Conservation (phyloP, 2,888 invertebrate genomes). For the Meiosimyza decipiens region DNA sequence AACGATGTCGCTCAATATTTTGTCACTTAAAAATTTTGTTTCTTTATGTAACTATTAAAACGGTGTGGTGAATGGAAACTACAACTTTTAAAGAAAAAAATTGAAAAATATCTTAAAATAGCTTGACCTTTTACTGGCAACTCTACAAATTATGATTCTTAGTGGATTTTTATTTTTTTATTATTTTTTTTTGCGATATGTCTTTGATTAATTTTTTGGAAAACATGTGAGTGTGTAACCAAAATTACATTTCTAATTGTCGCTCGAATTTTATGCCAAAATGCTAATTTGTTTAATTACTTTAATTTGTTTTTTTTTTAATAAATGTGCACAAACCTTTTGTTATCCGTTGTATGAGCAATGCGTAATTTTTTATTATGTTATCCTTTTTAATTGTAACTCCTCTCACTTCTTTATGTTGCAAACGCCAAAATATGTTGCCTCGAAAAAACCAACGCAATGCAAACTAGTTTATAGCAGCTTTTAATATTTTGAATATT, state of each 20-base stretch:
- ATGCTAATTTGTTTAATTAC: neutral
- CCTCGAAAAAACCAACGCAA: neutral
- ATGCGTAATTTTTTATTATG: neutral
- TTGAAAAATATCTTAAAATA: too few relatives aligned
- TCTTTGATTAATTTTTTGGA: too few relatives aligned
- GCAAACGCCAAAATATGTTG: neutral
- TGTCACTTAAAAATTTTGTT: neutral
- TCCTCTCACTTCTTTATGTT: neutral
- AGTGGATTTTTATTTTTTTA: too few relatives aligned
- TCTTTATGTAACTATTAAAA: neutral
- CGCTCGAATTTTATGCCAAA: too few relatives aligned
- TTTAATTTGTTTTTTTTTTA: neutral
- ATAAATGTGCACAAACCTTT: neutral
- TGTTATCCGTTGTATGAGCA: neutral
- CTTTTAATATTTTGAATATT: slow-evolving; percentile 28
- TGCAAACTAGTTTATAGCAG: slow-evolving; percentile 26
- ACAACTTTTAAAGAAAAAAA: too few relatives aligned
- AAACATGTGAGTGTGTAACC: too few relatives aligned
- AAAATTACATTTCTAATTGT: too few relatives aligned
- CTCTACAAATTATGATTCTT: too few relatives aligned
- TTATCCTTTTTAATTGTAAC: neutral
- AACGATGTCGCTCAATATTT: neutral
- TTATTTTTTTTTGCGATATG: too few relatives aligned
- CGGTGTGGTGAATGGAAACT: too few relatives aligned
- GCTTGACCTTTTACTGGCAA: too few relatives aligned